A percentile compares a stretch with the other conserved stretches of the same genome.
These are phyloP conservation scores for Fragum sueziense DNA, from an alignment of 2,888 invertebrate species.

Conservation along the genomic window DNA sequence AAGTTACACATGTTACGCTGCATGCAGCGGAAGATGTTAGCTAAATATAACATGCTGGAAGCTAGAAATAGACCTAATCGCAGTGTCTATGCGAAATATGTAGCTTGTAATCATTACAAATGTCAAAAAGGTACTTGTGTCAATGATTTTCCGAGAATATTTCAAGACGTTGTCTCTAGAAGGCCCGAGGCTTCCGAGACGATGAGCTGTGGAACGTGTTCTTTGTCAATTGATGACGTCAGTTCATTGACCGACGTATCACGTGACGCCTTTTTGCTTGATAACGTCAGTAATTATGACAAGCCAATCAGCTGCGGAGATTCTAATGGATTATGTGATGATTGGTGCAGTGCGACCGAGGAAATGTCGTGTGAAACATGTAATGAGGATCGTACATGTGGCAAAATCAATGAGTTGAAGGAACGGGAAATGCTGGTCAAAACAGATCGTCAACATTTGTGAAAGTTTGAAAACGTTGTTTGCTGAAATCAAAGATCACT, in stretches of 20 bases:
- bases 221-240: not conserved
- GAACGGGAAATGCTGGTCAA: too few species aligned
- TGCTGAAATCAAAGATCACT: too few species aligned
- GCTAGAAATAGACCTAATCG: not conserved
- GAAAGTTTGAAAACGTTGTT: too few species aligned
- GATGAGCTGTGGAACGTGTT: not conserved
- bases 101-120: not conserved
- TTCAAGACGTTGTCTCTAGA: not conserved
- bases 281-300: not conserved
- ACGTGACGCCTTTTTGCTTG: not conserved
- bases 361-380: not conserved
- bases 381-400: not conserved
- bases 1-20: conserved; percentile 7
- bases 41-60: not conserved
- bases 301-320: not conserved
- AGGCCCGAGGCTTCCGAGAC: not conserved
- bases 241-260: not conserved
- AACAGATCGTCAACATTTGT: too few species aligned
- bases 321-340: not conserved
- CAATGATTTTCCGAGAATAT: not conserved
- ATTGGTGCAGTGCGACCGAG: not conserved
- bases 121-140: not conserved
- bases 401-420: not conserved
- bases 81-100: not conserved
- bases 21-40: conserved; percentile 12